A percentile compares a stretch with the other conserved stretches of the same genome.
Evolutionary conservation across 2,113 vertebrate genomes (phyloP).

Genomic region (Thunnus thynnus): DNA sequence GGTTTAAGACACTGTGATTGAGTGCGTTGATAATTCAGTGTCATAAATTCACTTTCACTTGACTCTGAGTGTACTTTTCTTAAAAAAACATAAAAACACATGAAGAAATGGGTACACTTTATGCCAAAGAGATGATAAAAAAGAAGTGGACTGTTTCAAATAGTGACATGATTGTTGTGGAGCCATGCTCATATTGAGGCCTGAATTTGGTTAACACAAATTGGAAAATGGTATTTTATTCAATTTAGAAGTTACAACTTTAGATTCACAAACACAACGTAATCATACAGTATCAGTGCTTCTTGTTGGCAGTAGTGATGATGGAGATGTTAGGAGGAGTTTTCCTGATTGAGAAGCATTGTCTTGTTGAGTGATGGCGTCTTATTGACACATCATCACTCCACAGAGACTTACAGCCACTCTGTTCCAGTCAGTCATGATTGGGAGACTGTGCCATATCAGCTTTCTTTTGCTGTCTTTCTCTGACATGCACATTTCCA

Average conservation of each 20-base stretch:
- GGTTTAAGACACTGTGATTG: too few species aligned
- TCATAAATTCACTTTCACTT: too few species aligned
- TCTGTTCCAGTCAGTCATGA: conserved; percentile 47
- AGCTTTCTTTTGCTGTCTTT: not conserved
- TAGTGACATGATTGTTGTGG: not conserved
- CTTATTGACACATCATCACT: conserved; percentile 37
- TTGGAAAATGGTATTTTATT: conserved; percentile 30
- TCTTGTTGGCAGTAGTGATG: not conserved
- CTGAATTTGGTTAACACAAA: conserved; percentile 22
- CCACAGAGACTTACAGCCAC: conserved; percentile 21
- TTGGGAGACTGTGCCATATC: conserved; percentile 21
- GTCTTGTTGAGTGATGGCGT: conserved; percentile 12
- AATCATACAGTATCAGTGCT: not conserved
- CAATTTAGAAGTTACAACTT: not conserved
- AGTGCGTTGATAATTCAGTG: too few species aligned
- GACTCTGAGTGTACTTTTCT: too few species aligned
- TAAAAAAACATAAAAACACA: not conserved
- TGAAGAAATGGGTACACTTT: not conserved
- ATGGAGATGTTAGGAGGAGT: not conserved
- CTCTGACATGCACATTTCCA: not conserved
- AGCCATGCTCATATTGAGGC: not conserved
- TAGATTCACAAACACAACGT: not conserved
- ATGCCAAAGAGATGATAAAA: not conserved
- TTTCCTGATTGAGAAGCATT: conserved; percentile 9
- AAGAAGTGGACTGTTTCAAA: not conserved